Evolutionary conservation across 2,888 invertebrate genomes (phyloP), one percentile per base, ranked within the genome.

Genomic region (Sacculina carcini): DNA sequence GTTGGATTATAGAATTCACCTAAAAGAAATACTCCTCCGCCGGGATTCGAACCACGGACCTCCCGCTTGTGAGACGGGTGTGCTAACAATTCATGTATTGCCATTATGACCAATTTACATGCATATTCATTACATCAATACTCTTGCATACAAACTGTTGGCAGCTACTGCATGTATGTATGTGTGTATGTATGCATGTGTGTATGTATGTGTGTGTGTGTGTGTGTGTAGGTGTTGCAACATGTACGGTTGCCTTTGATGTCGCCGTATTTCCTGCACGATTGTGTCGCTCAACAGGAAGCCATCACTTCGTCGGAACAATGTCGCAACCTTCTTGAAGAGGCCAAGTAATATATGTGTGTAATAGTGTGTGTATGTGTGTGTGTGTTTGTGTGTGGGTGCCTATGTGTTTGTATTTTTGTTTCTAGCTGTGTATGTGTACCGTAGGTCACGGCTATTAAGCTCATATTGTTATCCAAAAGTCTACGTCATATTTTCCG

Each of bases 241-340:
- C 63, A 66, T 56, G 66, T 69, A 24, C 60, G 69, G n/a, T 58
- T 70, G 50, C 67, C 68, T 6, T 60, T 68, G 46, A 56, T 69
- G 14, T 68, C 66, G 53, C 68, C 69, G 3, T 69, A 69, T 59
- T 69, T 64, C 56, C 60, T 70, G 16, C 65, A 66, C 56, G 69
- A 70, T 58, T 64, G 62, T 57, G 67, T 69, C 10, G 65, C 65
- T 54, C 61, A 61, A 10, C 60, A 64, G 48, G 58, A 62, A 16
- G 62, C 65, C 12, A 61, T 69, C 2, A 57, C 58, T 39, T 56
- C 61, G 31, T 66, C 63, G 46, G 59, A 62, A 3, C 63, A 63
- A 47, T 69, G 68, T 57, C 62, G 61, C 36, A 57, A 59, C 26
- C 59, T 69, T 34, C 61, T 69, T 9, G 67, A 69, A 52, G 69